These are phyloP conservation scores for Leptinotarsa rubiginosa DNA, from an alignment of 2,888 invertebrate genomes.

Conservation along the genomic window DNA sequence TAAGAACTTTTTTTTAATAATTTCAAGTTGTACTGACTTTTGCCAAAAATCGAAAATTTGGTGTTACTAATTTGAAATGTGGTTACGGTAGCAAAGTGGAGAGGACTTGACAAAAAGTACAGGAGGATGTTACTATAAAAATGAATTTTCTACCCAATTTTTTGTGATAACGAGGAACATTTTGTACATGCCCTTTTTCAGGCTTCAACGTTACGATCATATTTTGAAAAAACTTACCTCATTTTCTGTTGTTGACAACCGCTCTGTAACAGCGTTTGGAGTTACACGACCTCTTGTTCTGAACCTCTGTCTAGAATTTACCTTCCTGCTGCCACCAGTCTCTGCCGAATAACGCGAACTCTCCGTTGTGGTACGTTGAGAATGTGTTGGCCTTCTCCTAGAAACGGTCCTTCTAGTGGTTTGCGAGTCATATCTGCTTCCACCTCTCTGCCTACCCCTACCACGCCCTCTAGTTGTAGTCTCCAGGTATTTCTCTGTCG, in stretches of 20 bases:
- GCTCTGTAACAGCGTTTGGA: conserved; percentile 49
- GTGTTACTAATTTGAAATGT: too few relatives aligned
- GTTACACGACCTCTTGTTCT: conserved; percentile 59
- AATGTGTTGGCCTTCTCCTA: conserved; percentile 63
- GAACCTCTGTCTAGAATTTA: conserved; percentile 55
- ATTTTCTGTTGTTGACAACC: conserved; percentile 53
- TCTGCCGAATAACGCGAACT: conserved; percentile 53
- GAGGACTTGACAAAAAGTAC: too few relatives aligned
- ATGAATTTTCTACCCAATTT: too few relatives aligned
- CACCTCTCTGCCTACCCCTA: conserved; percentile 67
- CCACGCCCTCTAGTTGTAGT: conserved; percentile 62
- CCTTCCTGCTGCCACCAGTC: conserved; percentile 38
- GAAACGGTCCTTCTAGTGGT: conserved; percentile 60
- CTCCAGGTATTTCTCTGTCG: conserved; percentile 42
- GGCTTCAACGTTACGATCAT: too few relatives aligned
- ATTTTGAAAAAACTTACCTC: conserved; percentile 32
- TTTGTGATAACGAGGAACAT: too few relatives aligned
- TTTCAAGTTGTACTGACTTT: too few relatives aligned
- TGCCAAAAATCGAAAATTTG: too few relatives aligned
- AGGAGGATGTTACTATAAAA: too few relatives aligned
- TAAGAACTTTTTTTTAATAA: neutral
- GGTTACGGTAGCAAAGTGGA: too few relatives aligned
- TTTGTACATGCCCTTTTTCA: too few relatives aligned
- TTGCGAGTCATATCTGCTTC: conserved; percentile 66
- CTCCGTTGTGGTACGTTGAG: conserved; percentile 51